Percentiles rank a stretch among this genome's conserved stretches.
Evolutionary conservation across 2,113 vertebrate species (phyloP).

Genomic region (Aphelocoma coerulescens): DNA sequence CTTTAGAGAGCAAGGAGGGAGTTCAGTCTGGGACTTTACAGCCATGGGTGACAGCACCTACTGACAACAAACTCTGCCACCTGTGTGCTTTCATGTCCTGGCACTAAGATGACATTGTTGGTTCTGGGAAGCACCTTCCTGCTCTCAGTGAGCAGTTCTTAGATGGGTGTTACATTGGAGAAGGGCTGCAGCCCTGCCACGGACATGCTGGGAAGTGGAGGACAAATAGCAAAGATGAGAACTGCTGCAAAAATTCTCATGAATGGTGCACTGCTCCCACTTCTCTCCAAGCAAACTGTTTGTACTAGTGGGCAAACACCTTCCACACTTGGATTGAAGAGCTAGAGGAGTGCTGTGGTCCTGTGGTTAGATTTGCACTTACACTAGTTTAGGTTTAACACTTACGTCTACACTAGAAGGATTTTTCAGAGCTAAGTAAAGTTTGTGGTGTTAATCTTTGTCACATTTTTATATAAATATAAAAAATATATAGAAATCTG

Average conservation of each 20-base stretch:
- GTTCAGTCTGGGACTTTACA: neutral
- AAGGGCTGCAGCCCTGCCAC: neutral
- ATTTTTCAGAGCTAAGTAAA: constrained; percentile 21
- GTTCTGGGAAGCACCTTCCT: neutral
- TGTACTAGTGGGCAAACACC: neutral
- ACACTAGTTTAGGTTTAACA: neutral
- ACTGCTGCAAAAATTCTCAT: neutral
- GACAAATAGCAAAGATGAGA: neutral
- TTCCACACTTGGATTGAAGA: neutral
- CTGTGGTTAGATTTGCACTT: neutral
- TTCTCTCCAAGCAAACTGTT: neutral
- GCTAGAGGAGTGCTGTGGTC: neutral
- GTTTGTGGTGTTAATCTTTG: neutral
- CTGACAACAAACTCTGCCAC: neutral
- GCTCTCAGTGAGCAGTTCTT: neutral
- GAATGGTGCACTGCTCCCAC: neutral
- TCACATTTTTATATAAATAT: neutral
- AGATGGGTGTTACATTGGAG: neutral
- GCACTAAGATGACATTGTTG: neutral
- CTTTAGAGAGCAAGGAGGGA: neutral
- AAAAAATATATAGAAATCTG: neutral
- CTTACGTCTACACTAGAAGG: neutral
- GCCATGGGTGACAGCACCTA: neutral
- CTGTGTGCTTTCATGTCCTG: neutral
- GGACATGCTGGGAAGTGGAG: neutral